Base-by-base conservation (phyloP, 2,797 vertebrate species). In the Telmatherina bonti region DNA sequence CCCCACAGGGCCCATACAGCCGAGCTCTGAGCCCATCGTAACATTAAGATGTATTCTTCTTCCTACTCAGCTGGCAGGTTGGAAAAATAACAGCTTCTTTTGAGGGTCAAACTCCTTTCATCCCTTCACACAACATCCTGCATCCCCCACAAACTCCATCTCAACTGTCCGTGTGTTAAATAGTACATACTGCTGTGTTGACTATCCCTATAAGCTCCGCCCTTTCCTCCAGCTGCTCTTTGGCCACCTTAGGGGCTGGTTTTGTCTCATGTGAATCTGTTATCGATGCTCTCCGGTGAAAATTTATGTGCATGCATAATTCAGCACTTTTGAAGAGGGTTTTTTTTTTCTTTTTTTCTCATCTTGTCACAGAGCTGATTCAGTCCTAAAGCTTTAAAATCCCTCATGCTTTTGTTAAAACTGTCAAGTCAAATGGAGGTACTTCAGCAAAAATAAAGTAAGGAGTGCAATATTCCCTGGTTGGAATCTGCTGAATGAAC, bases 91-190 rank as follows among this genome's bases (percentile, higher is more conserved):
- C 36, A 18, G 57, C 78, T 78, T 58, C 61, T 55, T 66, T 55
- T 36, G 10, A 74, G 64, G 86, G 82, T 88, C 81, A 82, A 86
- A 85, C 70, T 62, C 63, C 75, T 81, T 70, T 67, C 77, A 63
- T 67, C 49, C 49, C 47, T 60, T 70, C 70, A 81, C 79, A 72
- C 73, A 83, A 84, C 85, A 78, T 80, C 66, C 18, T 43, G n/a
- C 57, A 74, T 65, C 60, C 56, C 63, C 58, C 45, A 51, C 74
- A 70, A 67, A 58, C 58, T 53, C 4, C 47, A 12, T 18, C 52
- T 49, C 52, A 53, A 56, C 57, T 51, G 78, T 88, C 75, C 58
- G 57, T 89, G 73, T 74, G 57, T n/a, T 56, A 62, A 87, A 84
- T 79, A 73, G 81, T 63, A 60, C 26, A 43, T 36, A 35, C 26